Percentiles rank a stretch among this genome's conserved stretches.
Evolutionary conservation across 2,888 invertebrate genomes (phyloP).

Genomic region (Leptopilina syphax): DNA sequence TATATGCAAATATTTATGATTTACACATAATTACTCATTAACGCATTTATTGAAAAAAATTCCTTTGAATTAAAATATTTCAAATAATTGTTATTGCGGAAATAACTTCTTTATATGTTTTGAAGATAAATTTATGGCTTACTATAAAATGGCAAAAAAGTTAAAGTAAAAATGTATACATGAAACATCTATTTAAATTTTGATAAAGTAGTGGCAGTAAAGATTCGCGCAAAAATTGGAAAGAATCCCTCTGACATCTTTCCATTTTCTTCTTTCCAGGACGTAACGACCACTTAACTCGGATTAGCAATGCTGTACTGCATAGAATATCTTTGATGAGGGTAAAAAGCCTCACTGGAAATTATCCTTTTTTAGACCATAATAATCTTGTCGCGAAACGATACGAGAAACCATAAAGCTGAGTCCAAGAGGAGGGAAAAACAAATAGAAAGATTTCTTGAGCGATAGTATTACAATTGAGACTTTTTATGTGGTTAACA

Average conservation of each 20-base stretch:
- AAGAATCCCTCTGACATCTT: constrained; percentile 21
- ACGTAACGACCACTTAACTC: constrained; percentile 64
- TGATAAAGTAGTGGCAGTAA: constrained; percentile 8
- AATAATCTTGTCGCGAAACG: constrained; percentile 33
- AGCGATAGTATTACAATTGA: neutral
- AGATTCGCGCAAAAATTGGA: constrained; percentile 45
- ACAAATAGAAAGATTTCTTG: neutral
- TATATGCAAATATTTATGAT: no score
- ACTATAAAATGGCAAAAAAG: neutral
- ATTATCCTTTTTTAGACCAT: constrained; percentile 23
- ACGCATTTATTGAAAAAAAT: no score
- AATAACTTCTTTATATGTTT: neutral
- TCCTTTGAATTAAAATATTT: no score
- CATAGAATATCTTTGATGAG: constrained; percentile 31
- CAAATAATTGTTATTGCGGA: no score
- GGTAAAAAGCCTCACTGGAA: constrained; percentile 23
- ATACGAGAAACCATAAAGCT: constrained; percentile 17
- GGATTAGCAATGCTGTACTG: constrained; percentile 60
- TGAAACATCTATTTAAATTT: neutral
- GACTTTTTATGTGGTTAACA: neutral
- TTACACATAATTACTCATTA: no score
- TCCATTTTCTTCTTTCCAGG: constrained; percentile 40
- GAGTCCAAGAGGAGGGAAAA: neutral
- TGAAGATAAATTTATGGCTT: neutral
- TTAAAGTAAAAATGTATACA: neutral